Conservation (phyloP, 2,888 invertebrate genomes). For the Teinopalpus imperialis region DNA sequence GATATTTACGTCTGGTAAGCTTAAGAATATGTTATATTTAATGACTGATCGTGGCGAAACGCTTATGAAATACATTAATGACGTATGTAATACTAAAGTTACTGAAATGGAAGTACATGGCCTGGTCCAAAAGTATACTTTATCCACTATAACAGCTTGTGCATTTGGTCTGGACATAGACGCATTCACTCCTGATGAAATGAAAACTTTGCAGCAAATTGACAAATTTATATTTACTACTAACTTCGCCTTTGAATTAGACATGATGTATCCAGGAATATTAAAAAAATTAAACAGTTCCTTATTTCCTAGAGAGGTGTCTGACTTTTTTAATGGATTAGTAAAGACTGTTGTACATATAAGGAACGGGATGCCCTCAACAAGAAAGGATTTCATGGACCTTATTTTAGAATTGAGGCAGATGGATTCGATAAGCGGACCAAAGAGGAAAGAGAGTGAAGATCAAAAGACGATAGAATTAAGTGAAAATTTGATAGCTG, state of each 20-base stretch:
- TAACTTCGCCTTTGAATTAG: slow-evolving; percentile 25
- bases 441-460: too few species aligned
- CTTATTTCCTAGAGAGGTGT: slow-evolving; percentile 36
- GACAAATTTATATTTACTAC: slow-evolving; percentile 16
- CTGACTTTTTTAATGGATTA: slow-evolving; percentile 40
- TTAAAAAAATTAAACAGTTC: slow-evolving; percentile 40
- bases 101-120: slow-evolving; percentile 36
- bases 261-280: slow-evolving; percentile 48
- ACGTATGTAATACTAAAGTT: too few species aligned
- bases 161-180: slow-evolving; percentile 46
- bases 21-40: too few species aligned
- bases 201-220: slow-evolving; percentile 8
- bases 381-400: too few species aligned
- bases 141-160: slow-evolving; percentile 42
- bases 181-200: slow-evolving; percentile 8
- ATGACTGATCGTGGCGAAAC: too few species aligned
- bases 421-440: too few species aligned
- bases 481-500: too few species aligned
- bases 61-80: too few species aligned
- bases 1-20: too few species aligned
- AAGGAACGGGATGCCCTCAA: too few species aligned
- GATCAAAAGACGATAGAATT: too few species aligned
- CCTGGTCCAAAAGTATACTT: slow-evolving; percentile 43
- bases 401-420: too few species aligned
- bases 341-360: slow-evolving; percentile 42